Evolutionary conservation across 92 coral and sea anemone genomes (phyloP).

Genomic region (Diadumene lineata): DNA sequence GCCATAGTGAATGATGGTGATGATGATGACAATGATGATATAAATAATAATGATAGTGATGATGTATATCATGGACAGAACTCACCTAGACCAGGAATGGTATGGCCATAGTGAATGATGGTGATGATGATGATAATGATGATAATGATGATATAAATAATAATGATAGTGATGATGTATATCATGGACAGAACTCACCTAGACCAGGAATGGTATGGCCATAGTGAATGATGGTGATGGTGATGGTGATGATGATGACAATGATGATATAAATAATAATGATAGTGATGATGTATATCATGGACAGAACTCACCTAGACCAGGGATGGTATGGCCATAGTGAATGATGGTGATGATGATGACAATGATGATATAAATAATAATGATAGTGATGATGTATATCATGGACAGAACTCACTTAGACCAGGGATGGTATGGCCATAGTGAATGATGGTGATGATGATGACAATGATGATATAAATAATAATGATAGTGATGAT

Average conservation of each 20-base stretch:
- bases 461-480: background rate
- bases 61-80: background rate
- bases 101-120: background rate
- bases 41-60: background rate
- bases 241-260: slow-evolving; percentile 4
- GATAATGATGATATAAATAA: background rate
- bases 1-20: background rate
- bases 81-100: too few relatives aligned
- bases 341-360: slow-evolving; percentile 4
- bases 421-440: background rate
- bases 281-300: background rate
- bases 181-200: too few relatives aligned
- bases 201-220: too few relatives aligned
- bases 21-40: background rate
- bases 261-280: background rate
- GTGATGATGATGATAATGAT: slow-evolving; percentile 2
- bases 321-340: background rate
- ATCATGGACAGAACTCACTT: background rate
- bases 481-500: background rate
- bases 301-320: too few relatives aligned
- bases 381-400: background rate
- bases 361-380: background rate
- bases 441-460: background rate
- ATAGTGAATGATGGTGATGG: background rate
- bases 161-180: too few relatives aligned